Percentiles rank a stretch among this genome's conserved stretches.
phyloP scores from a whole-genome alignment of 2,113 vertebrate genomes.

The Rhea americana region DNA sequence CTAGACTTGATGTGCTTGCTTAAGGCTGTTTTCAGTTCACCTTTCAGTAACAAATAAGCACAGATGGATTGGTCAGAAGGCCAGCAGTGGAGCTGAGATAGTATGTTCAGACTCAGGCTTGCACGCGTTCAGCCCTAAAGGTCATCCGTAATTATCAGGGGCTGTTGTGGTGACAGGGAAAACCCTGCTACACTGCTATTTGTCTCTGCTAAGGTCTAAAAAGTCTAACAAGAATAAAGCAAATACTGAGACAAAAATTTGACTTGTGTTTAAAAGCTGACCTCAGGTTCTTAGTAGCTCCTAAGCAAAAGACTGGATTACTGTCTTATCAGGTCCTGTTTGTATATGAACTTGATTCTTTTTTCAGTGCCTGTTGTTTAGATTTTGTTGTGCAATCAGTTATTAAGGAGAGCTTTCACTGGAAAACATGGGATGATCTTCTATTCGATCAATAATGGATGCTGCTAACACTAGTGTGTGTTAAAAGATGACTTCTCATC shows the following conservation, averaged over 20 bases:
- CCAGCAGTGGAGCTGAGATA: background rate
- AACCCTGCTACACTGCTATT: constrained; percentile 31
- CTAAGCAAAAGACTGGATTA: background rate
- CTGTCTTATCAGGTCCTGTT: background rate
- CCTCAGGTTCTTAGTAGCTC: background rate
- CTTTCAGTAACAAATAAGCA: constrained; percentile 18
- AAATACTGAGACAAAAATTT: background rate
- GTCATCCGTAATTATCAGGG: constrained; percentile 19
- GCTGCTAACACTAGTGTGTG: background rate
- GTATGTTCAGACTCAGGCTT: background rate
- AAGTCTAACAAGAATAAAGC: background rate
- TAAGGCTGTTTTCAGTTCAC: constrained; percentile 1
- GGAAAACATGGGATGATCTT: background rate
- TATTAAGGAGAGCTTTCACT: background rate
- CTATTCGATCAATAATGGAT: background rate
- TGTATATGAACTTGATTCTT: background rate
- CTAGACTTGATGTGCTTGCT: background rate
- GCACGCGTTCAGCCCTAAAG: constrained; percentile 34
- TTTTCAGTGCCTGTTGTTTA: background rate
- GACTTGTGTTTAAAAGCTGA: background rate
- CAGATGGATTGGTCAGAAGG: constrained; percentile 14
- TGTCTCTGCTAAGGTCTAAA: constrained; percentile 8
- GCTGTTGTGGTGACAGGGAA: constrained; percentile 55
- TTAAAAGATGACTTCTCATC: background rate
- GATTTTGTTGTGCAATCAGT: background rate